Evolutionary conservation across 2,113 vertebrate genomes (phyloP).

Genomic region (Mustela nigripes): DNA sequence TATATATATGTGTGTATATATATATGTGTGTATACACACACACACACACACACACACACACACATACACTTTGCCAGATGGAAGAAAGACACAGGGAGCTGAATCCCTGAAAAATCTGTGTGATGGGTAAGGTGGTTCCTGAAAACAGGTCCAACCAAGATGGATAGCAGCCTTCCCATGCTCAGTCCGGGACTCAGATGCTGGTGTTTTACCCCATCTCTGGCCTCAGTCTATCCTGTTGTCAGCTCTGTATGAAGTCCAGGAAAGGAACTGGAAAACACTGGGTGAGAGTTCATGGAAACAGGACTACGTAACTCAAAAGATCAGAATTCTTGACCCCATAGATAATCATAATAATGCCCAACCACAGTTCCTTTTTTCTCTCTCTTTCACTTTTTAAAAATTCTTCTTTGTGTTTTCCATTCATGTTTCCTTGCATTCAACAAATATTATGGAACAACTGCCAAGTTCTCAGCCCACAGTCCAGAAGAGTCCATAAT

Average conservation of each 20-base stretch:
- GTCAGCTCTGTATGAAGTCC: too few species aligned
- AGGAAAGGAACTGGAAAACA: neutral
- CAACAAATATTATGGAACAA: conserved; percentile 76
- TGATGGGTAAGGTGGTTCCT: neutral
- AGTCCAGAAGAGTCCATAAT: neutral
- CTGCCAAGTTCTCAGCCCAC: neutral
- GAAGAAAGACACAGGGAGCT: neutral
- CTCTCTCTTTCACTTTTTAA: neutral
- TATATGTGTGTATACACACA: too few species aligned
- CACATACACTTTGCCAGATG: neutral
- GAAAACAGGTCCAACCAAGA: neutral
- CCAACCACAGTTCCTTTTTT: too few species aligned
- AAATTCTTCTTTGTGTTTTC: neutral
- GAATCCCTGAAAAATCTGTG: neutral
- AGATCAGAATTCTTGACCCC: neutral
- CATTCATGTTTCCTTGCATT: neutral
- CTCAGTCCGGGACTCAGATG: neutral
- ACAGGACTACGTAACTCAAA: neutral
- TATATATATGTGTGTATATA: too few species aligned
- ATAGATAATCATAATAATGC: neutral
- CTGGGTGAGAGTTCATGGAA: too few species aligned
- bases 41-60: too few species aligned
- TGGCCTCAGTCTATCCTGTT: neutral
- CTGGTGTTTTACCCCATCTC: neutral
- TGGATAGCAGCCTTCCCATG: neutral